A percentile compares a stretch with the other conserved stretches of the same genome.
These are phyloP conservation scores for Syngnathoides biaculeatus DNA, from an alignment of 2,113 vertebrate species.

Conservation along the genomic window DNA sequence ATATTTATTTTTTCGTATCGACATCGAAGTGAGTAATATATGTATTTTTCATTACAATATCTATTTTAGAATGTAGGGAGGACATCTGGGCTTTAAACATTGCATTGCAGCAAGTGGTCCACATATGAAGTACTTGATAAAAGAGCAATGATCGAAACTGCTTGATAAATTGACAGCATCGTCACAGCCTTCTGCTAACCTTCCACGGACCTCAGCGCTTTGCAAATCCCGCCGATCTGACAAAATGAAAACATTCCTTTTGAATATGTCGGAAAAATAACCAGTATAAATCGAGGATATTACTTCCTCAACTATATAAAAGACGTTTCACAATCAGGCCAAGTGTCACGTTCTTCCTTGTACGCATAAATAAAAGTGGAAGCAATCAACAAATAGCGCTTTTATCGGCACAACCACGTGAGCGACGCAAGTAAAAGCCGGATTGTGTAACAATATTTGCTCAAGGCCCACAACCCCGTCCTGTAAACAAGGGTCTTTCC, in stretches of 20 bases:
- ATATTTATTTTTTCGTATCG: too few species aligned
- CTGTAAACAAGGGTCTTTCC: constrained; percentile 42
- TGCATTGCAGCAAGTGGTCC: background rate
- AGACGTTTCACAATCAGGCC: constrained; percentile 1
- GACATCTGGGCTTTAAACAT: too few species aligned
- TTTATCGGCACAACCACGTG: constrained; percentile 27
- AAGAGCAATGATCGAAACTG: constrained; percentile 10
- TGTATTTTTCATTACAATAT: too few species aligned
- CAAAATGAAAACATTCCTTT: constrained; percentile 8
- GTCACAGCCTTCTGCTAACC: background rate
- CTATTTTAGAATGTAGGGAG: too few species aligned
- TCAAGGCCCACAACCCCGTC: constrained; percentile 7
- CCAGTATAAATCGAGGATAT: background rate
- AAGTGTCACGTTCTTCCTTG: background rate
- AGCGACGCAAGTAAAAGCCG: constrained; percentile 30
- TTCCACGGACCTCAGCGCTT: constrained; percentile 27
- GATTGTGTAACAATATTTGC: constrained; percentile 48
- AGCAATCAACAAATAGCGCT: background rate
- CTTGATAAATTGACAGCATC: constrained; percentile 31
- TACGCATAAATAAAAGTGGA: background rate
- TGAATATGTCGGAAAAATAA: background rate
- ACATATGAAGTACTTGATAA: constrained; percentile 12
- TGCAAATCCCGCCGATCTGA: constrained; percentile 20
- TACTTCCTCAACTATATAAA: background rate
- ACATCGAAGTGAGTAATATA: too few species aligned